Conservation (phyloP, 35 echinoderm and acorn worm genomes). For the Heliocidaris tuberculata region DNA sequence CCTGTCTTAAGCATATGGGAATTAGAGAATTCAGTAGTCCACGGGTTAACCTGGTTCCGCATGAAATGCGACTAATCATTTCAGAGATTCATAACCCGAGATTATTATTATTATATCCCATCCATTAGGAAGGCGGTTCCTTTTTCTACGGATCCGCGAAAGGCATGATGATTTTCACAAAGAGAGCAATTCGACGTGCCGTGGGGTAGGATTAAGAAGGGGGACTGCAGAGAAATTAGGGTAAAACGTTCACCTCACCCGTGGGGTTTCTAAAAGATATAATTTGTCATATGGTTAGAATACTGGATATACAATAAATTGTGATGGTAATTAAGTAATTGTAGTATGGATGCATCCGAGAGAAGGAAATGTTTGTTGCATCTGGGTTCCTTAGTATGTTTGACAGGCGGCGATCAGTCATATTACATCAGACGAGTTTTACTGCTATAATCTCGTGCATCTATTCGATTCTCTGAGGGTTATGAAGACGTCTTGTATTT, state of each 20-base stretch:
- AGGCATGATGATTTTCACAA: background rate
- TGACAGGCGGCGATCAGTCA: background rate
- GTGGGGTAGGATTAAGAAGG: background rate
- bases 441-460: background rate
- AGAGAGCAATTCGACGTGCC: background rate
- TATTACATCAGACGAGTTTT: background rate
- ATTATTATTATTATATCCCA: background rate
- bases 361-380: background rate
- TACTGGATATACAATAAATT: background rate
- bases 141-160: background rate
- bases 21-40: too few relatives aligned
- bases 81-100: background rate
- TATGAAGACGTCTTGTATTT: background rate
- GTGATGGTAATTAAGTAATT: background rate
- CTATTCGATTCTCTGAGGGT: background rate
- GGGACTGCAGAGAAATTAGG: background rate
- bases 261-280: background rate
- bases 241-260: background rate
- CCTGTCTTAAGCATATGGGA: too few relatives aligned
- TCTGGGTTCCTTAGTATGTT: background rate
- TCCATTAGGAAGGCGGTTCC: background rate
- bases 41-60: background rate
- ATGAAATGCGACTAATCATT: background rate
- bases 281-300: slow-evolving; percentile 2
- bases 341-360: background rate